Base-by-base conservation (phyloP, 2,888 invertebrate genomes). In the Phlogophora meticulosa region DNA sequence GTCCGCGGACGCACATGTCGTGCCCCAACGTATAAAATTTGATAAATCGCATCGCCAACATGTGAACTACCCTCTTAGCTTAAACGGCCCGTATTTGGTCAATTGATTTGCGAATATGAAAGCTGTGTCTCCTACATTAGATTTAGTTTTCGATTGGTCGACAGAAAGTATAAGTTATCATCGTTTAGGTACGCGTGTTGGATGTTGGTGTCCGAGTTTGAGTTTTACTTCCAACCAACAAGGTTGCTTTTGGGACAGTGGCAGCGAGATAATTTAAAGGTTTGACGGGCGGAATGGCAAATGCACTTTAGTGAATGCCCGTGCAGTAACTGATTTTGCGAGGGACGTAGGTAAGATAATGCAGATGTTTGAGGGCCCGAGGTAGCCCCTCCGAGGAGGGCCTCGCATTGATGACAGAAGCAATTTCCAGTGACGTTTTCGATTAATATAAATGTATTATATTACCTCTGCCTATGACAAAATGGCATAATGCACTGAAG, bases 1-100 rank as follows among this genome's bases (percentile, higher is more conserved):
- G 92, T 92, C 93, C 92, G 76, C 76, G 81, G 89, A 73, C 92
- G 93, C 95, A 95, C 94, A 94, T 94, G 94, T 93, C 94, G 91
- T 90, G 91, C 92, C 92, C 89, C 83, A 88, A 90, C 92, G 91
- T 91, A 94, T 93, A 94, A 93, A 94, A 94, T 95, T 95, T 95
- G 95, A 95, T 95, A 95, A 94, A 95, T 95, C 91, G 94, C 92
- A 90, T 88, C 91, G 93, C 91, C 93, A 92, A 95, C 94, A 95
- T 94, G 94, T 89, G 94, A 94, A 94, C 94, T 94, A 94, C 95
- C 95, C 95, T 94, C 94, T 94, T 91, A 91, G 92, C 93, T 92
- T 93, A 93, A 94, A 92, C 94, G 92, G 90, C 87, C 87, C 90
- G 87, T 85, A 82, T 85, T 88, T 81, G 81, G 80, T 76, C 13